Evolutionary conservation across 2,888 invertebrate species (phyloP).

Genomic region (Machimus atricapillus): DNA sequence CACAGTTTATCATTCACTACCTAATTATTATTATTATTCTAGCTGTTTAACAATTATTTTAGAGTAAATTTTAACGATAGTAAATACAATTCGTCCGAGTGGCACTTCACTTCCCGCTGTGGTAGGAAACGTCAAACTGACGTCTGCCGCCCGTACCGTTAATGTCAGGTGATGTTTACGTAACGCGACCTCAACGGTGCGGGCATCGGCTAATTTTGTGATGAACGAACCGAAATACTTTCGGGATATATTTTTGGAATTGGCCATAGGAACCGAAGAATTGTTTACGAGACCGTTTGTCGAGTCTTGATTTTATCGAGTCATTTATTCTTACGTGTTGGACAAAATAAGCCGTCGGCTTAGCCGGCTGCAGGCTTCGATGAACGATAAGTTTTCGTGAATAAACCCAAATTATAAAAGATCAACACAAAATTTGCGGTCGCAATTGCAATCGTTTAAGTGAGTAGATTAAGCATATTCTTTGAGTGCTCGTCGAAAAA

Average conservation of each 20-base stretch:
- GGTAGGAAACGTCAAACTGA: background rate
- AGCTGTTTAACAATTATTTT: background rate
- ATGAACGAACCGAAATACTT: background rate
- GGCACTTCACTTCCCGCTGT: background rate
- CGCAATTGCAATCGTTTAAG: too few relatives aligned
- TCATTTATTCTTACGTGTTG: background rate
- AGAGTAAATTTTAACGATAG: background rate
- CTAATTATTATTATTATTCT: background rate
- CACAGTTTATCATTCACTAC: background rate
- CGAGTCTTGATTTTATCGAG: background rate
- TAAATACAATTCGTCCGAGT: background rate
- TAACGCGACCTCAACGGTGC: background rate
- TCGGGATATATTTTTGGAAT: background rate
- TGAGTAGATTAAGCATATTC: too few relatives aligned
- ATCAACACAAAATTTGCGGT: too few relatives aligned
- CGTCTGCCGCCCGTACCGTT: background rate
- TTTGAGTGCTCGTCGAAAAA: too few relatives aligned
- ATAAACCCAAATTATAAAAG: too few relatives aligned
- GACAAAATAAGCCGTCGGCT: background rate
- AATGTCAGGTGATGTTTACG: background rate
- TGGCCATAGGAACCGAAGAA: background rate
- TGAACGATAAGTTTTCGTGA: too few relatives aligned
- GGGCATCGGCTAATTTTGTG: background rate
- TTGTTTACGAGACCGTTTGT: background rate
- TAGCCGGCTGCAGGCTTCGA: too few relatives aligned